A percentile compares a stretch with the other conserved stretches of the same genome.
These are phyloP conservation scores for Rafetus swinhoei DNA, from an alignment of 2,113 vertebrate species.

Conservation along the genomic window DNA sequence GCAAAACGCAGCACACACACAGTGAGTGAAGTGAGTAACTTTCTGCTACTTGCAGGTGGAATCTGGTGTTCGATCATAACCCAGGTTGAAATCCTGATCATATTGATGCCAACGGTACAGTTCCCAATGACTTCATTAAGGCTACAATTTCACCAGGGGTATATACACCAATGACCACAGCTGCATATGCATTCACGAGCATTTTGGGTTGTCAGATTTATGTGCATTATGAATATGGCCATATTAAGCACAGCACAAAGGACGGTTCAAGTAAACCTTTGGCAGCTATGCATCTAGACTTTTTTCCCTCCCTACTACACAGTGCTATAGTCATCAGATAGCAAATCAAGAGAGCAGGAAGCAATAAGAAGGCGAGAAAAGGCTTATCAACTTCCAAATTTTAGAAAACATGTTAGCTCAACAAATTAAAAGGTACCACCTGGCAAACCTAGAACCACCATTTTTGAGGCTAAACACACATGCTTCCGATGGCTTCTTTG, in stretches of 20 bases:
- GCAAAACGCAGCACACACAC: too few relatives aligned
- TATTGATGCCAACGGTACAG: neutral
- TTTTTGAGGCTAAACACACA: neutral
- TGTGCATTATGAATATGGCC: neutral
- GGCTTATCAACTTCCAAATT: too few relatives aligned
- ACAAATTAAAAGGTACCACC: neutral
- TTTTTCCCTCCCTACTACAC: neutral
- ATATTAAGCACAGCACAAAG: neutral
- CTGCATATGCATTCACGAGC: neutral
- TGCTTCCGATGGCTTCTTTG: neutral
- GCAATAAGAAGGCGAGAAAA: neutral
- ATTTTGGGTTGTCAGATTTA: neutral
- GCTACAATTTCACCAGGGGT: neutral
- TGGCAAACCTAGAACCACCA: neutral
- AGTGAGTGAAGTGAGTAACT: neutral
- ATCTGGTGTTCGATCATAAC: neutral
- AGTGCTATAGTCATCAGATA: neutral
- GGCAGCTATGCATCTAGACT: fast-evolving
- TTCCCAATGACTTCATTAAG: neutral
- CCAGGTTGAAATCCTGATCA: neutral
- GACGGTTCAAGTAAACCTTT: neutral
- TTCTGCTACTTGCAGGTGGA: neutral
- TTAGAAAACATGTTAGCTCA: neutral
- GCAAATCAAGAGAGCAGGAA: neutral
- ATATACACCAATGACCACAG: neutral